Conservation (phyloP, 1,140 invertebrate species). For the Hestina assimilis region DNA sequence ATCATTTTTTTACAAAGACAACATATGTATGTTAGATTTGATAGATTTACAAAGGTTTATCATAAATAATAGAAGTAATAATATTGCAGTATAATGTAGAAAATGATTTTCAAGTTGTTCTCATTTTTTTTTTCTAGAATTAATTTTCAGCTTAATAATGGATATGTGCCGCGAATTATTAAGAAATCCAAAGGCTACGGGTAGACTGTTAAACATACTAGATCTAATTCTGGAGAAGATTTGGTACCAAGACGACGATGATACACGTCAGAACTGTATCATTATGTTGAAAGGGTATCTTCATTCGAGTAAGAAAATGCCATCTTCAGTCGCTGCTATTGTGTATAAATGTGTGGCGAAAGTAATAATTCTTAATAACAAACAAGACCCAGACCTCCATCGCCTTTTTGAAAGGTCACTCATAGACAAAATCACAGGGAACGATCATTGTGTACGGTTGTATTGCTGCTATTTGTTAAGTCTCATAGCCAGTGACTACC, state of each 20-base stretch:
- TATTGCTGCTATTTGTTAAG: slow-evolving; percentile 62
- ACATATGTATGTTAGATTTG: too few relatives aligned
- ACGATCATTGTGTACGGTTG: slow-evolving; percentile 50
- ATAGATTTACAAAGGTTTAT: too few relatives aligned
- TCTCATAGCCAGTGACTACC: slow-evolving; percentile 26
- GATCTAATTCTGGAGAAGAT: slow-evolving; percentile 43
- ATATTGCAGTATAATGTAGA: not conserved
- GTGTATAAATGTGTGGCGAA: slow-evolving; percentile 58
- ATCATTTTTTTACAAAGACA: too few relatives aligned
- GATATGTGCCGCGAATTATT: slow-evolving; percentile 57
- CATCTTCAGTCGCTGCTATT: slow-evolving; percentile 48
- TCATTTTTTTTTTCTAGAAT: slow-evolving; percentile 43
- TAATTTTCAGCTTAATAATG: slow-evolving; percentile 53
- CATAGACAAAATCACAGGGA: slow-evolving; percentile 41
- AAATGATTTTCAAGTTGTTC: not conserved
- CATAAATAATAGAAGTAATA: too few relatives aligned
- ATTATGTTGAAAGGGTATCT: slow-evolving; percentile 66
- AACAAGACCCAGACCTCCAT: slow-evolving; percentile 32
- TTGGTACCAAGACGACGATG: slow-evolving; percentile 36
- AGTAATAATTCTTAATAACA: slow-evolving; percentile 40
- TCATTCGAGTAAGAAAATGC: slow-evolving; percentile 45
- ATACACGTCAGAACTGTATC: slow-evolving; percentile 52
- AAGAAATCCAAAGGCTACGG: slow-evolving; percentile 46
- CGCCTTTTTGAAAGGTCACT: slow-evolving; percentile 38
- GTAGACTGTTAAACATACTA: slow-evolving; percentile 41